These are phyloP conservation scores for Galeopterus variegatus DNA, from an alignment of 2,113 vertebrate genomes.

Conservation along the genomic window DNA sequence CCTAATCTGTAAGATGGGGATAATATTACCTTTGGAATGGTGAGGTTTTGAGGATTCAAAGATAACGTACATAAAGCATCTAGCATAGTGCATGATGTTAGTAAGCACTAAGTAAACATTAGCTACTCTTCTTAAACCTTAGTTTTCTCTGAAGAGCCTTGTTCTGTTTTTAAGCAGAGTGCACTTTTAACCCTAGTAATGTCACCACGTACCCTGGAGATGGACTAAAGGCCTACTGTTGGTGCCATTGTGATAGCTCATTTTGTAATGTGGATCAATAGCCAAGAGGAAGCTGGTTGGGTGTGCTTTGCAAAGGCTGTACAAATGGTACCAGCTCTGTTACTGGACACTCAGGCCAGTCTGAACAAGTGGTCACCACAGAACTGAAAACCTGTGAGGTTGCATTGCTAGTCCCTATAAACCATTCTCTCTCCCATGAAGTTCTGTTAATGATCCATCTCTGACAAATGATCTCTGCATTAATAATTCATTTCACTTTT, in stretches of 20 bases:
- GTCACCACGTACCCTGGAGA: background rate
- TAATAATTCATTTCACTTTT: conserved; percentile 70
- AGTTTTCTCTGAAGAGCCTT: background rate
- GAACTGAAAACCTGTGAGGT: background rate
- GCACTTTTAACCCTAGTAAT: too few species aligned
- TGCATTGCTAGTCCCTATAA: background rate
- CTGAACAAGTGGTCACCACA: background rate
- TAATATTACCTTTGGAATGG: background rate
- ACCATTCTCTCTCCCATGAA: background rate
- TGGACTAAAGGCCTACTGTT: background rate
- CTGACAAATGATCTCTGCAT: conserved; percentile 55
- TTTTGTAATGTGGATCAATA: background rate
- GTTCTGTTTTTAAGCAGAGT: background rate
- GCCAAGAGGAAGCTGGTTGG: background rate
- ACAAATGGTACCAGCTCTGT: background rate
- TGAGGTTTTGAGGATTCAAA: background rate
- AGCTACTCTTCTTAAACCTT: background rate
- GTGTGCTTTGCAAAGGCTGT: background rate
- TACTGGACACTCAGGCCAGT: background rate
- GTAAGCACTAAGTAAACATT: background rate
- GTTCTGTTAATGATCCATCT: conserved; percentile 35
- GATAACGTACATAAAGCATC: background rate
- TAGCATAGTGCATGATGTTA: background rate
- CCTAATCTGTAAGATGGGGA: background rate
- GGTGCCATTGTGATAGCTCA: background rate